Evolutionary conservation across 1,140 invertebrate genomes (phyloP), one percentile per base, ranked within the genome.

Genomic region (Brachionus rotundiformis): DNA sequence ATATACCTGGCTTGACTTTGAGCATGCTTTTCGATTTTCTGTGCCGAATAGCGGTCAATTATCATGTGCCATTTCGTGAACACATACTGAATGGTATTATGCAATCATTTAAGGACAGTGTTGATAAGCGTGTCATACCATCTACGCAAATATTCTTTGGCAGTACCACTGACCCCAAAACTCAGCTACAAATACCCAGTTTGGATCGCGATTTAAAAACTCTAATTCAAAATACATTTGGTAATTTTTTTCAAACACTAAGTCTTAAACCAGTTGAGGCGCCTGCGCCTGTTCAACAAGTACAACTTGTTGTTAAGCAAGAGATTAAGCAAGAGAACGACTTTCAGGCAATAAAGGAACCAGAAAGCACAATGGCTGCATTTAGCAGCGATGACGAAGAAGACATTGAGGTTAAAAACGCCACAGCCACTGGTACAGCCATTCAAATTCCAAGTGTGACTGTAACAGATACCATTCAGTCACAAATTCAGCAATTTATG

Each of bases 11-110:
- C 8, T 8, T 63, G n/a, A 54, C 16, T 19, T 19, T 63, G 84
- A 94, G 94, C 63, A 96, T 94, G 10, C 89, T 98, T 65, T 88
- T 98, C 82, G 95, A 98, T 89, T 98, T 98, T 89, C 90, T 98
- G 63, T 97, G 95, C 89, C 88, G 92, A 86, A 92, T 93, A 90
- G 44, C 76, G 2, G 31, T 33, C n/a, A 79, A 79, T 19, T 79
- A 39, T 27, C 76, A 79, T 11, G 16, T 25, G 25, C 16, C 47
- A 0, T 63, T 59, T 27, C 31, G 36, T 8, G 76, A 79, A 27
- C 47, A 63, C 25, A 59, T 79, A n/a, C 19, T 59, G 11, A 79
- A 33, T 25, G 76, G 76, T 23, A 79, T 79, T 1, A 63, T 63
- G 47, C 27, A 39, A 33, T 59, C 47, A 23, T 79, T 79, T 25